These are phyloP conservation scores for Aphaenogaster ashmeadi DNA, from an alignment of 1,140 invertebrate genomes.

Conservation along the genomic window DNA sequence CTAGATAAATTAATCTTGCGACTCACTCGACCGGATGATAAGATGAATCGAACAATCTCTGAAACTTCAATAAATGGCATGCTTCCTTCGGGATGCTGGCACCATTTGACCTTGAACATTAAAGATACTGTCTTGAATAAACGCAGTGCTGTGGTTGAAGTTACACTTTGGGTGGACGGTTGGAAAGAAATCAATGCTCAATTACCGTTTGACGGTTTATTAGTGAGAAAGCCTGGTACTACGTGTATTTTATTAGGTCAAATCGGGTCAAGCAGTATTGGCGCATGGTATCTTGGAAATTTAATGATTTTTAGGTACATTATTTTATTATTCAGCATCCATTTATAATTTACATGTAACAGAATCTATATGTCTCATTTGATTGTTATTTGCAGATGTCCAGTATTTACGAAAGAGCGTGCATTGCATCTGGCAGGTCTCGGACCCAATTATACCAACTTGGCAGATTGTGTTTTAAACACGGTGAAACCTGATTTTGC, in stretches of 20 bases:
- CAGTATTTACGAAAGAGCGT: slow-evolving; percentile 87
- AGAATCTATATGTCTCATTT: background rate
- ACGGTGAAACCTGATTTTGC: slow-evolving; percentile 86
- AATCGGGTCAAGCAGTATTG: slow-evolving; percentile 80
- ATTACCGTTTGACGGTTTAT: slow-evolving; percentile 86
- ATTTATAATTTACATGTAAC: slow-evolving; percentile 36
- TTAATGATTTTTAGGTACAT: slow-evolving; percentile 86
- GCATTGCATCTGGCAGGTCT: slow-evolving; percentile 86
- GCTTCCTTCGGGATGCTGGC: slow-evolving; percentile 88
- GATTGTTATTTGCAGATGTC: slow-evolving; percentile 78
- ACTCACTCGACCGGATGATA: slow-evolving; percentile 88
- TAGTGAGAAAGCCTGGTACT: slow-evolving; percentile 86
- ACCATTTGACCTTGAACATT: slow-evolving; percentile 89
- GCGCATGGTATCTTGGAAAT: slow-evolving; percentile 87
- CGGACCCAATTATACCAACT: slow-evolving; percentile 87
- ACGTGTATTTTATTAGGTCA: slow-evolving; percentile 87
- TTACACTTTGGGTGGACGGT: slow-evolving; percentile 87
- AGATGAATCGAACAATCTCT: slow-evolving; percentile 87
- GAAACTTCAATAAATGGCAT: slow-evolving; percentile 87
- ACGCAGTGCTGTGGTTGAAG: slow-evolving; percentile 88
- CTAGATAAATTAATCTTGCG: slow-evolving; percentile 87
- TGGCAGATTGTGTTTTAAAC: slow-evolving; percentile 87
- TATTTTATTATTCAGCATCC: background rate
- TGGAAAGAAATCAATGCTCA: slow-evolving; percentile 86
- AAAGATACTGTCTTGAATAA: slow-evolving; percentile 88